These are phyloP conservation scores for Acestrorhynchus altus DNA, from an alignment of 2,797 vertebrate genomes.

Conservation along the genomic window DNA sequence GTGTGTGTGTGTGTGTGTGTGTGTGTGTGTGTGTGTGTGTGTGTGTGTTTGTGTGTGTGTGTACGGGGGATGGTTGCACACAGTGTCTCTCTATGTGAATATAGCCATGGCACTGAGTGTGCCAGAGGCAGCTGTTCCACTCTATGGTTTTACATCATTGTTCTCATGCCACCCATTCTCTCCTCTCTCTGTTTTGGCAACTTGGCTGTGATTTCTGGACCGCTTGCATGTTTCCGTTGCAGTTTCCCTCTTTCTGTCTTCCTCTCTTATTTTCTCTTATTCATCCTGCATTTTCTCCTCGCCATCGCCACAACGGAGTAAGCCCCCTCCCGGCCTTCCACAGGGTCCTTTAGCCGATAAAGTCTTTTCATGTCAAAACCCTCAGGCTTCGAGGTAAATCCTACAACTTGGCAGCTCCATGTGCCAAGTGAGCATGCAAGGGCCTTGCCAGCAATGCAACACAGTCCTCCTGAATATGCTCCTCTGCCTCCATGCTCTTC, in stretches of 20 bases:
- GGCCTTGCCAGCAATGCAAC: conserved; percentile 74
- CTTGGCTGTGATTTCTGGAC: conserved; percentile 56
- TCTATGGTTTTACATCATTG: conserved; percentile 62
- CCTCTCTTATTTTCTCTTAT: conserved; percentile 58
- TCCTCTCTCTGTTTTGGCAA: conserved; percentile 59
- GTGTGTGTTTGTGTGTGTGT: conserved; percentile 28
- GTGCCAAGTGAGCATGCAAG: conserved; percentile 78
- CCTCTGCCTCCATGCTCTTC: conserved; percentile 36
- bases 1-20: conserved; percentile 4
- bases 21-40: conserved; percentile 29
- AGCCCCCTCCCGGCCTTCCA: conserved; percentile 63
- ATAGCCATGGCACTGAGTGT: conserved; percentile 21
- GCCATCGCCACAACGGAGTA: conserved; percentile 71
- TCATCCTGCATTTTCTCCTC: conserved; percentile 60
- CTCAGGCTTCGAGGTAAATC: conserved; percentile 82
- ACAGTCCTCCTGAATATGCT: conserved; percentile 52
- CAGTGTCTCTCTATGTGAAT: conserved; percentile 28
- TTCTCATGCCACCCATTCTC: conserved; percentile 64
- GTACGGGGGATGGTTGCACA: conserved; percentile 21
- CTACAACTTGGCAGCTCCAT: conserved; percentile 81
- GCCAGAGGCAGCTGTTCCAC: conserved; percentile 61
- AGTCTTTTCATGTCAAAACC: conserved; percentile 79
- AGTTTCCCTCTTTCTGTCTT: conserved; percentile 47
- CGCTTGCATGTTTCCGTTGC: conserved; percentile 52
- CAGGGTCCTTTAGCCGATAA: conserved; percentile 71